Evolutionary conservation across 64 coral and sea anemone genomes (phyloP), one percentile per base, ranked within the genome.

Genomic region (Porites australiensis): DNA sequence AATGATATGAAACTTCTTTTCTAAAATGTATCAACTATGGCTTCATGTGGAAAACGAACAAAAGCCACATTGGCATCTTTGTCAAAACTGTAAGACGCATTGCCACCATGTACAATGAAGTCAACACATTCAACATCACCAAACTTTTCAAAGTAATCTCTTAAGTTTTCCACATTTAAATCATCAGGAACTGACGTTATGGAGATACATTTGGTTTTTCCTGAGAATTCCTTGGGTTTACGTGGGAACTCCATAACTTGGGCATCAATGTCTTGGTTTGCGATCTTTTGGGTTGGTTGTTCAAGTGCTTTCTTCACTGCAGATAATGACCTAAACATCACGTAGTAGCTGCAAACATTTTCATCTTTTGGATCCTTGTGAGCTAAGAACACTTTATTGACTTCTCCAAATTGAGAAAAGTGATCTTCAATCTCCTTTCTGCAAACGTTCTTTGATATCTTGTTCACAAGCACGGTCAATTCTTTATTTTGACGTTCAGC

Each of bases 361-460:
- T 50, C 43, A n/a, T 82, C 79, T 18, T 11, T 6, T 5, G 22
- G n/a, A 47, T 65, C 81, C 22, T 83, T 16, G 62, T 84, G 45
- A 49, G 81, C 81, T 3, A 67, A 50, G 52, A 84, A 68, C 3
- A 68, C 81, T 50, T 47, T 64, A 3, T 84, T n/a, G 8, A 84
- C 81, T 78, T 23, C 9, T 9, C 61, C 81, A 51, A 84, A 84
- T 20, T 68, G 46, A 84, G 44, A 84, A 64, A 84, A 84, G 44
- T 67, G 81, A 5, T 20, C 44, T 23, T 48, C 63, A 21, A 84
- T 21, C 37, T 16, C 44, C 22, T 69, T 14, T 5, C 18, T 68
- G 11, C 37, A 50, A 0, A 46, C 69, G 7, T 50, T 5, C 47
- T 51, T 84, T 19, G 12, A 50, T 20, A 84, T 69, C 4, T 50